Base-by-base conservation (phyloP, 2,113 vertebrate genomes). In the Malaclemys terrapin region DNA sequence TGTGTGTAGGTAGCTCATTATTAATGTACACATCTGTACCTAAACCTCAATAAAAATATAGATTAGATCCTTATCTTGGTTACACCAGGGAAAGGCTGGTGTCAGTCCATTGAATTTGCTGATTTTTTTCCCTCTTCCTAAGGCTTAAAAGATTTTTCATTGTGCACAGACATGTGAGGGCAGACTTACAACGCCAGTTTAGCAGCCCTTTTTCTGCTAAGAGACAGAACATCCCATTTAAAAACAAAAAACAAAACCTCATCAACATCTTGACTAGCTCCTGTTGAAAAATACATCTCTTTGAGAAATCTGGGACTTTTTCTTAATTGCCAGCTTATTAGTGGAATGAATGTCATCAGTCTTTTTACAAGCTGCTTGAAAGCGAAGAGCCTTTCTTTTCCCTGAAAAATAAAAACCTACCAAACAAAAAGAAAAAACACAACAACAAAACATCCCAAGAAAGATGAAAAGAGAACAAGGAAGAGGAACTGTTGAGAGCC, bases 361-460 rank as follows among this genome's bases (percentile, higher is more conserved):
- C 96, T 94, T 92, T 93, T 96, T 95, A 94, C 90, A 84, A 94
- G 89, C 92, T 89, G 86, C 94, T 89, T 78, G 3, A 89, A 86
- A 93, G 91, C 65, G 69, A 95, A 95, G 82, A 91, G 82, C 76
- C 7, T 97, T 97, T 97, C 95, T 97, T 94, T 93, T 45, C 50
- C n/a, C 53, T 80, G 4, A 45, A 78, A 78, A 78, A 78, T 72
- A 47, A 47, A 47, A 38, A 24, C 88, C 47, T 89, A 96, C 89
- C 94, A 97, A 96, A 97, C 96, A 69, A 65, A 65, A 35, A 31
- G 31, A 65, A 35, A 35, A n/a, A 69, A 38, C n/a, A 96, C 94
- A 96, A 94, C 95, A 89, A 94, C 96, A 95, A 98, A 98, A 97
- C 96, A 97, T 97, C 95, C 97, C 96, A 93, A 89, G 91, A 87